Evolutionary conservation across 2,888 invertebrate genomes (phyloP).

Genomic region (Baccha elongata): DNA sequence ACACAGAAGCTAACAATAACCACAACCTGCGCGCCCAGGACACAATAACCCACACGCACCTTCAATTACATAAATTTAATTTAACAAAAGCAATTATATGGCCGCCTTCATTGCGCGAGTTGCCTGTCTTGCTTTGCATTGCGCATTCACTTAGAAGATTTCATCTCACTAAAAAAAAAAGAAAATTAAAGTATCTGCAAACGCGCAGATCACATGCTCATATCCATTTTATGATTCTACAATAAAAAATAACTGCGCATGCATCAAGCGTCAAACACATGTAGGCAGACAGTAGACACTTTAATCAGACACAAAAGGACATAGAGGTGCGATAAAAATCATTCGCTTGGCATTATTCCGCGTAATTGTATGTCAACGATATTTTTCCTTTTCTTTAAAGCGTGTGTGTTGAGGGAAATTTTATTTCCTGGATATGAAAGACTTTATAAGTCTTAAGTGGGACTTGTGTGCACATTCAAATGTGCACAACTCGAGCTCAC

Average conservation of each 20-base stretch:
- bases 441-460: not conserved
- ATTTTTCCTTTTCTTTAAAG: not conserved
- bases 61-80: constrained; percentile 67
- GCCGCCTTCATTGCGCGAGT: constrained; percentile 53
- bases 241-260: constrained; percentile 2
- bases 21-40: constrained; percentile 39
- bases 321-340: constrained; percentile 66
- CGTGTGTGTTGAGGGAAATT: constrained; percentile 9
- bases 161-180: too few species aligned
- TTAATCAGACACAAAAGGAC: constrained; percentile 66
- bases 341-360: constrained; percentile 62
- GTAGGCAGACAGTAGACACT: constrained; percentile 68
- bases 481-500: not conserved
- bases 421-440: constrained; percentile 46
- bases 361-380: constrained; percentile 70
- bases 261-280: constrained; percentile 56
- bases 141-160: constrained; percentile 59
- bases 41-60: constrained; percentile 51
- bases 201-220: not conserved
- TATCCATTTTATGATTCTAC: constrained; percentile 40
- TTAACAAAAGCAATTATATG: constrained; percentile 71
- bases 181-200: too few species aligned
- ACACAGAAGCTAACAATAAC: constrained; percentile 40
- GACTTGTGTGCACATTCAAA: not conserved
- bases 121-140: constrained; percentile 14